Evolutionary conservation across 2,888 invertebrate species (phyloP).

Genomic region (Scotopteryx bipunctaria): DNA sequence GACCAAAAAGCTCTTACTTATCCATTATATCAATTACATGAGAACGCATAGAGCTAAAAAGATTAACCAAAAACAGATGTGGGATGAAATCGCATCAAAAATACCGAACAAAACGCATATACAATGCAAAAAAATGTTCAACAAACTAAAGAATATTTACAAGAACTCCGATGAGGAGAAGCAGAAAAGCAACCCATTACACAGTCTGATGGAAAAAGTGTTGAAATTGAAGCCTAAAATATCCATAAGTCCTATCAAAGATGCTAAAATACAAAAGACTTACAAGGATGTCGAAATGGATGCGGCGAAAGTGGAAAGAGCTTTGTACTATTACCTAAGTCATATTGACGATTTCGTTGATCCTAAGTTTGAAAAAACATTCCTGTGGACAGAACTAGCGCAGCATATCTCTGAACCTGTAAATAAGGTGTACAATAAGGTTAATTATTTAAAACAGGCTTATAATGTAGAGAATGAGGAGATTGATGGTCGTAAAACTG

Average conservation of each 20-base stretch:
- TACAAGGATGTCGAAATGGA: constrained; percentile 59
- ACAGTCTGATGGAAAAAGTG: constrained; percentile 58
- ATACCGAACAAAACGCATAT: constrained; percentile 53
- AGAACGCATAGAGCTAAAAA: constrained; percentile 54
- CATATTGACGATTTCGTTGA: constrained; percentile 69
- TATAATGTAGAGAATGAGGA: constrained; percentile 49
- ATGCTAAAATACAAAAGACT: constrained; percentile 46
- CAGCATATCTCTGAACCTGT: constrained; percentile 56
- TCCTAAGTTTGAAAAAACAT: constrained; percentile 69
- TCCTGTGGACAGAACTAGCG: constrained; percentile 67
- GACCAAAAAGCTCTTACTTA: constrained; percentile 59
- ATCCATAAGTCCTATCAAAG: constrained; percentile 35
- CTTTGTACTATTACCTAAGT: constrained; percentile 63
- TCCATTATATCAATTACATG: constrained; percentile 63
- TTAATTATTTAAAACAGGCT: constrained; percentile 66
- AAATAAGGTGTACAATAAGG: constrained; percentile 63
- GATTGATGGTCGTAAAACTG: constrained; percentile 41
- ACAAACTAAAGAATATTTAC: constrained; percentile 57
- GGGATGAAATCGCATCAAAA: constrained; percentile 61
- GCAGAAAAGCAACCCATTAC: constrained; percentile 43
- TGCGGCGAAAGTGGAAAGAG: constrained; percentile 56
- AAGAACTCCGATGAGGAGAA: constrained; percentile 41
- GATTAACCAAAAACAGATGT: constrained; percentile 61
- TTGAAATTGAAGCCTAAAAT: constrained; percentile 58
- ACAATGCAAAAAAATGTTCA: constrained; percentile 63